These are phyloP conservation scores for Coracopsis vasa DNA, from an alignment of 2,113 vertebrate species.

Conservation along the genomic window DNA sequence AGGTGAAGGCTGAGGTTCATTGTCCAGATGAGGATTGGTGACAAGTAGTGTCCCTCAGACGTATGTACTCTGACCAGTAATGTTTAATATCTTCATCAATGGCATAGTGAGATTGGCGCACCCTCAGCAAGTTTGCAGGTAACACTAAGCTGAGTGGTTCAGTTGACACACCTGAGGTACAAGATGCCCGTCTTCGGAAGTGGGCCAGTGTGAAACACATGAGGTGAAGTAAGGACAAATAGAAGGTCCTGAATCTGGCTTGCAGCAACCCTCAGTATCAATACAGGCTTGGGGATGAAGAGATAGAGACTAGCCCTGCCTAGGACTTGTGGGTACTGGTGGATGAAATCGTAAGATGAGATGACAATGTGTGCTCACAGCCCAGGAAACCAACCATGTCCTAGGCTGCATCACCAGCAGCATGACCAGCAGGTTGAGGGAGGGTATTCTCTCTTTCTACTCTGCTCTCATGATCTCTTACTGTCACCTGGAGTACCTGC, in stretches of 20 bases:
- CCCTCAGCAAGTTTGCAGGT: neutral
- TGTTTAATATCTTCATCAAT: neutral
- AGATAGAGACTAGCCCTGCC: neutral
- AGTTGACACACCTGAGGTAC: neutral
- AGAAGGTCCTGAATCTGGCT: neutral
- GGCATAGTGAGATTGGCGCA: neutral
- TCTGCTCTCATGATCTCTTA: neutral
- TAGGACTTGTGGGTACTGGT: neutral
- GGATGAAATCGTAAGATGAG: neutral
- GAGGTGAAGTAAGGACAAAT: neutral
- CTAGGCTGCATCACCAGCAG: neutral
- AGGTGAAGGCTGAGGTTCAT: neutral
- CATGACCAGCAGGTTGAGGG: neutral
- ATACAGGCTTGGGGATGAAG: neutral
- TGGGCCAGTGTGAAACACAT: neutral
- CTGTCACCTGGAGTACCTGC: neutral
- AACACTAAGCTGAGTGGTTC: neutral
- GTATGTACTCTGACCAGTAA: neutral
- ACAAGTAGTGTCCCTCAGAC: neutral
- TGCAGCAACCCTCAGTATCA: neutral
- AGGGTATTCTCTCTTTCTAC: neutral
- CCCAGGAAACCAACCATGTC: neutral
- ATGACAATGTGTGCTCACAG: neutral
- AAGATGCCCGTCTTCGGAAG: neutral
- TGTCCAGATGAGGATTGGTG: neutral